Conservation (phyloP, 2,888 invertebrate species). For the Tubulanus polymorphus region DNA sequence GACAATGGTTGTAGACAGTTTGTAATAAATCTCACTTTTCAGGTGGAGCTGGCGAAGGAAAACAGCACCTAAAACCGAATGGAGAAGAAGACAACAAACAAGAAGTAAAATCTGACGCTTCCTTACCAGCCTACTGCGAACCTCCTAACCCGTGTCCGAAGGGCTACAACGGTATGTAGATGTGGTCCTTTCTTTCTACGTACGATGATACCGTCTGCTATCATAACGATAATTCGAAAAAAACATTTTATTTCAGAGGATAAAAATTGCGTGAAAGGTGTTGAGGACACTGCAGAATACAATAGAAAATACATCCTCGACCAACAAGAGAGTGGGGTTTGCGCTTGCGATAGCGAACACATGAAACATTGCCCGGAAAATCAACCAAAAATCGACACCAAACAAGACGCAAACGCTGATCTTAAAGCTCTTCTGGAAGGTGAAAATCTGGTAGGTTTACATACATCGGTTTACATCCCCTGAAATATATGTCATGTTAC, state of each 20-base stretch:
- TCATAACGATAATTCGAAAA: background rate
- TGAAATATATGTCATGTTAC: too few species aligned
- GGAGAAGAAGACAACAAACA: constrained; percentile 58
- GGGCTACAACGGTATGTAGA: constrained; percentile 72
- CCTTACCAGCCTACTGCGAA: constrained; percentile 95
- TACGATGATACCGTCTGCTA: background rate
- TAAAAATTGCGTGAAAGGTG: constrained; percentile 84
- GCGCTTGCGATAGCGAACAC: constrained; percentile 97
- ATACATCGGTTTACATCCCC: background rate
- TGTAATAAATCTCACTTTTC: constrained; percentile 4
- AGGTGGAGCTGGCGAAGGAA: constrained; percentile 73
- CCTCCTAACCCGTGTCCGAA: constrained; percentile 98
- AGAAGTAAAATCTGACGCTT: constrained; percentile 84
- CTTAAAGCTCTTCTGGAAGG: constrained; percentile 11
- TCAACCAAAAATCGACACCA: constrained; percentile 31
- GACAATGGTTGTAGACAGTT: background rate
- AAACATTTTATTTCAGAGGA: constrained; percentile 58
- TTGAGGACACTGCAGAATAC: constrained; percentile 92
- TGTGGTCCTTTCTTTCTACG: background rate
- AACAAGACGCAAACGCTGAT: constrained; percentile 22
- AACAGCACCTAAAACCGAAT: constrained; percentile 61
- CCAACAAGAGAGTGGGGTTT: constrained; percentile 72
- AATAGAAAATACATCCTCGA: constrained; percentile 78
- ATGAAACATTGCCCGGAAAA: constrained; percentile 78
- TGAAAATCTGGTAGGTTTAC: constrained; percentile 22